phyloP scores from a whole-genome alignment of 2,113 vertebrate species.

The Eudyptes chrysolophus region DNA sequence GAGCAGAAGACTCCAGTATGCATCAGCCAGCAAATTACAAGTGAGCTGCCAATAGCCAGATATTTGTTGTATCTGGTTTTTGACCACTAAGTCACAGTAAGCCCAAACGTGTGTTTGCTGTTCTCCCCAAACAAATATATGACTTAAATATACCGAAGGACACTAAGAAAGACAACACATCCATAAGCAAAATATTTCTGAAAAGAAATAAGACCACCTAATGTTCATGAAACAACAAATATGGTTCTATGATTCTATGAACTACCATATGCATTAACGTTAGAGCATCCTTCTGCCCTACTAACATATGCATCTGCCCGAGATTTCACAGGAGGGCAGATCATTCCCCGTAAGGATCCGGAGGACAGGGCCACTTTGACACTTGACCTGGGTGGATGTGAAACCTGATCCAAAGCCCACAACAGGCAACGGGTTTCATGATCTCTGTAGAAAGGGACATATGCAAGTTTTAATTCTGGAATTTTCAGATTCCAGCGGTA shows the following conservation, averaged over 20 bases:
- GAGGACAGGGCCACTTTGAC: neutral
- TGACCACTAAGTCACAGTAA: neutral
- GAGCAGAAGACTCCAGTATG: neutral
- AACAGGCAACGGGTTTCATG: rapidly evolving
- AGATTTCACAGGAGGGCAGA: neutral
- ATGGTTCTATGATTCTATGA: neutral
- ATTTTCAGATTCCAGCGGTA: neutral
- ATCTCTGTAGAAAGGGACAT: neutral
- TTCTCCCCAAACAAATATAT: neutral
- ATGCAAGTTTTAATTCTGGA: neutral
- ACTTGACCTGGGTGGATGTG: neutral
- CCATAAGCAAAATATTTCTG: neutral
- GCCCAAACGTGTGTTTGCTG: neutral
- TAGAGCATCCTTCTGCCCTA: neutral
- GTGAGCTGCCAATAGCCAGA: neutral
- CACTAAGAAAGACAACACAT: neutral
- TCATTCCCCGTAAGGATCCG: neutral
- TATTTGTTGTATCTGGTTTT: neutral
- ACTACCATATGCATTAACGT: neutral
- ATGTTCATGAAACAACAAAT: neutral
- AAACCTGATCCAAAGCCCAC: neutral
- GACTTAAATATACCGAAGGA: neutral
- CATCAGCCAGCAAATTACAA: neutral
- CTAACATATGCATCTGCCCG: rapidly evolving
- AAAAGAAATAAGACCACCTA: neutral